Conservation (phyloP, 2,113 vertebrate genomes). For the Ciconia boyciana region DNA sequence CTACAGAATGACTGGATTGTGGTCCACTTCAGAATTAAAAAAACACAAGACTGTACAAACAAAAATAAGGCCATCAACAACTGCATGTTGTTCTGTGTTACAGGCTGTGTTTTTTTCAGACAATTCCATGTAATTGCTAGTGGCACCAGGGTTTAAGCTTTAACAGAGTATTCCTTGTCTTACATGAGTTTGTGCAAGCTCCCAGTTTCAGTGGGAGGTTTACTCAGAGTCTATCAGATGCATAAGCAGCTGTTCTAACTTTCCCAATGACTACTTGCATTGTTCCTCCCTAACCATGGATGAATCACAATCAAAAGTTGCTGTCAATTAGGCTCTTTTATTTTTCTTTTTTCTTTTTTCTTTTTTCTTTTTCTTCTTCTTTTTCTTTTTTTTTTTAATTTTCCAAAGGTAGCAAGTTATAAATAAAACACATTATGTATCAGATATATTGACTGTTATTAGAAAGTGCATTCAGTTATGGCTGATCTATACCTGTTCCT, state of each 20-base stretch:
- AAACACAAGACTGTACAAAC: background rate
- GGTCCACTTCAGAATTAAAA: background rate
- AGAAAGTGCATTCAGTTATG: background rate
- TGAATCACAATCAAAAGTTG: background rate
- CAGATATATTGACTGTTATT: background rate
- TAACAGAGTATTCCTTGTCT: background rate
- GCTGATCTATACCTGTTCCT: background rate
- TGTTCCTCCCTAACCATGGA: background rate
- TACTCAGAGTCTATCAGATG: background rate
- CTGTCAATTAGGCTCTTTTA: background rate
- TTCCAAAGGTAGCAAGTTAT: background rate
- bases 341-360: background rate
- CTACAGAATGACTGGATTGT: background rate
- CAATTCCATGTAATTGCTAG: background rate
- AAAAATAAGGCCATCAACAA: background rate
- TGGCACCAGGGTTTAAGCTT: background rate
- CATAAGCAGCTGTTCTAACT: background rate
- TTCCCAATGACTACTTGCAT: background rate
- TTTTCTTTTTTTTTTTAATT: background rate
- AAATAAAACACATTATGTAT: background rate
- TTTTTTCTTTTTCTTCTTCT: fast-evolving
- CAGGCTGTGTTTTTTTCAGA: background rate
- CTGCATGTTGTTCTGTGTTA: background rate
- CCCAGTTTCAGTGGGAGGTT: background rate
- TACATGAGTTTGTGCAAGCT: background rate